These are phyloP conservation scores for Bryconaethiops microstoma DNA, from an alignment of 2,797 vertebrate species.

Conservation along the genomic window DNA sequence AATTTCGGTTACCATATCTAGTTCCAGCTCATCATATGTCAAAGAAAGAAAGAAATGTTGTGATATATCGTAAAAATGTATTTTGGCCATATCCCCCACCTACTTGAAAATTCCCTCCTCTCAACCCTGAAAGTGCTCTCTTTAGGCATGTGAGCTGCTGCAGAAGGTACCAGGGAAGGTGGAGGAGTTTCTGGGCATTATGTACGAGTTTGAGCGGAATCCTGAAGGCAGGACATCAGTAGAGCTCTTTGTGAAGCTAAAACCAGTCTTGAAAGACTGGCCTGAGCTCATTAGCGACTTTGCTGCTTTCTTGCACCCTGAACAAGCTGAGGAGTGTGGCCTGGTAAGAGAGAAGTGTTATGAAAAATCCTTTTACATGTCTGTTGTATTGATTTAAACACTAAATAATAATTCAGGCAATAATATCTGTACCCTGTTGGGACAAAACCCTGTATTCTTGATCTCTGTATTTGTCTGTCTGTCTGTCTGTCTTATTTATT, in stretches of 20 bases:
- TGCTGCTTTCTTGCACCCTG: slow-evolving; percentile 86
- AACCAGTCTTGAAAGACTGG: slow-evolving; percentile 78
- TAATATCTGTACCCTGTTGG: neutral
- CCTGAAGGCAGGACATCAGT: slow-evolving; percentile 69
- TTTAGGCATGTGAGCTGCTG: slow-evolving; percentile 85
- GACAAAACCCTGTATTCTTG: neutral
- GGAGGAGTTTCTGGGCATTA: slow-evolving; percentile 82
- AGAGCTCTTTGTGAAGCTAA: slow-evolving; percentile 78
- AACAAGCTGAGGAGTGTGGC: slow-evolving; percentile 86
- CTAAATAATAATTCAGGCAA: neutral
- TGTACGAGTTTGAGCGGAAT: slow-evolving; percentile 82
- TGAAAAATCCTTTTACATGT: neutral
- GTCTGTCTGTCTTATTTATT: no score
- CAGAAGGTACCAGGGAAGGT: slow-evolving; percentile 77
- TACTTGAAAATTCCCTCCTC: no score
- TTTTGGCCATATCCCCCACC: no score
- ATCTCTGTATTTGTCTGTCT: neutral
- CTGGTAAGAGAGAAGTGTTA: slow-evolving; percentile 74
- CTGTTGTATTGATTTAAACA: neutral
- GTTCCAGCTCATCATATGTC: no score
- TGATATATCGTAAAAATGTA: no score
- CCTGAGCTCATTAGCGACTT: slow-evolving; percentile 89
- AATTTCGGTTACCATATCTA: no score
- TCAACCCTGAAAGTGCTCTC: neutral
- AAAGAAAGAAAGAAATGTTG: no score